Evolutionary conservation across 2,888 invertebrate genomes (phyloP).

Genomic region (Vesta saturnalis): DNA sequence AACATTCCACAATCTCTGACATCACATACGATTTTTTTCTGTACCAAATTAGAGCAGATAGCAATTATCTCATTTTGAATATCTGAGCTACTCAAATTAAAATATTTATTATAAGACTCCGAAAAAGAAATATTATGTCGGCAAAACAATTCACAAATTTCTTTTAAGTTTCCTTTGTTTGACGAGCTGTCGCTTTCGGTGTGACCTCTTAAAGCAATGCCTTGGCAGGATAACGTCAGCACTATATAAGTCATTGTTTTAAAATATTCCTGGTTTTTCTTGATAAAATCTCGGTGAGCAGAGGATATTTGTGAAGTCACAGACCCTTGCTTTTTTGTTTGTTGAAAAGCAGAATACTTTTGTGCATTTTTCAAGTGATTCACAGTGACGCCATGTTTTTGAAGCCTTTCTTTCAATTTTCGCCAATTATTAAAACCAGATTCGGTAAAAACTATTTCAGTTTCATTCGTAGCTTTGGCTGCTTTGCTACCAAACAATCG

Average conservation of each 20-base stretch:
- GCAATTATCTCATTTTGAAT: not conserved
- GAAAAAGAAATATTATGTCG: not conserved
- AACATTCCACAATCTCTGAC: too few species aligned
- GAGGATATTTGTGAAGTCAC: not conserved
- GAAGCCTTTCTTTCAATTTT: not conserved
- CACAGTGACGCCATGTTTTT: not conserved
- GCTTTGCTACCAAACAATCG: not conserved
- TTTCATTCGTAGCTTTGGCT: not conserved
- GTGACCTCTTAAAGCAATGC: not conserved
- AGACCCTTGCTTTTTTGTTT: not conserved
- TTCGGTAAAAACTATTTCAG: not conserved
- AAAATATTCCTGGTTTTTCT: not conserved
- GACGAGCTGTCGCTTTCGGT: not conserved
- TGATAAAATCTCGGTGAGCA: constrained; percentile 1
- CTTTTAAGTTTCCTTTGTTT: not conserved
- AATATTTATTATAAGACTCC: not conserved
- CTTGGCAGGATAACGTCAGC: not conserved
- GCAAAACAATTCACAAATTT: too few species aligned
- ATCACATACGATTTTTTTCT: not conserved
- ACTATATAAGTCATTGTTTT: not conserved
- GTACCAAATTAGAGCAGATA: not conserved
- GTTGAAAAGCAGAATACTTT: not conserved
- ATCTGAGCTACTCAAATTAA: not conserved
- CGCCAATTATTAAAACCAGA: not conserved
- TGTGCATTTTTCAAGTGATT: too few species aligned